Conservation (phyloP, 2,888 invertebrate genomes). For the Polydrusus tereticollis region DNA sequence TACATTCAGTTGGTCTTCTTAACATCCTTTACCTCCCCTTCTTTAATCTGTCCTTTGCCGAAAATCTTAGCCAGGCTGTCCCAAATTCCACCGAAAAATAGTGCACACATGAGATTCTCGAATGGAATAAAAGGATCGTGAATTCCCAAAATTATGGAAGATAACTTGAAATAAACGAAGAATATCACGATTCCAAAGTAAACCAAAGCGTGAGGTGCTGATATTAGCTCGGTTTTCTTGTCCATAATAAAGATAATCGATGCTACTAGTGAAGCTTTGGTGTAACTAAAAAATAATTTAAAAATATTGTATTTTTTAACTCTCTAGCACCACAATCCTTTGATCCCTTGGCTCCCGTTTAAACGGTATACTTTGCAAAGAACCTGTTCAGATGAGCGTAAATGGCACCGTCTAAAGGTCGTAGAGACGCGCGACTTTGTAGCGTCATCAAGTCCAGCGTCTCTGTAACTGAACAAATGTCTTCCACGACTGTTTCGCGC, state of each 20-base stretch:
- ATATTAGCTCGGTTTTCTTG: constrained; percentile 95
- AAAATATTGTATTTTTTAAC: neutral
- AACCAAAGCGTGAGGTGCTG: constrained; percentile 96
- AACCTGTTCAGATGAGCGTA: no score
- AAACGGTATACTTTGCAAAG: no score
- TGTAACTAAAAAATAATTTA: constrained; percentile 81
- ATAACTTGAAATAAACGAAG: constrained; percentile 97
- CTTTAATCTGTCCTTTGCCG: constrained; percentile 84
- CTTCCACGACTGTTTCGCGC: no score
- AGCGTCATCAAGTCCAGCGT: no score
- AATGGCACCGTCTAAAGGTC: no score
- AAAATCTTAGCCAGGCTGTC: constrained; percentile 94
- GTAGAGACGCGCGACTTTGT: no score
- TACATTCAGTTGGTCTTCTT: constrained; percentile 81
- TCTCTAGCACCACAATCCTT: no score
- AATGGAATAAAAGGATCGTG: constrained; percentile 99
- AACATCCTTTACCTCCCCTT: constrained; percentile 81
- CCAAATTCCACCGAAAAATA: constrained; percentile 98
- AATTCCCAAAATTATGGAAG: constrained; percentile 95
- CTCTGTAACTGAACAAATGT: no score
- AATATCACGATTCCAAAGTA: constrained; percentile 98
- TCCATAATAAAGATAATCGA: constrained; percentile 97
- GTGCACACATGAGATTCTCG: constrained; percentile 96
- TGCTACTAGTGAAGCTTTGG: constrained; percentile 96
- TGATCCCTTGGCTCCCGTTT: no score